Evolutionary conservation across 2,797 vertebrate species (phyloP), one percentile per base, ranked within the genome.

Genomic region (Sebastolobus alascanus): DNA sequence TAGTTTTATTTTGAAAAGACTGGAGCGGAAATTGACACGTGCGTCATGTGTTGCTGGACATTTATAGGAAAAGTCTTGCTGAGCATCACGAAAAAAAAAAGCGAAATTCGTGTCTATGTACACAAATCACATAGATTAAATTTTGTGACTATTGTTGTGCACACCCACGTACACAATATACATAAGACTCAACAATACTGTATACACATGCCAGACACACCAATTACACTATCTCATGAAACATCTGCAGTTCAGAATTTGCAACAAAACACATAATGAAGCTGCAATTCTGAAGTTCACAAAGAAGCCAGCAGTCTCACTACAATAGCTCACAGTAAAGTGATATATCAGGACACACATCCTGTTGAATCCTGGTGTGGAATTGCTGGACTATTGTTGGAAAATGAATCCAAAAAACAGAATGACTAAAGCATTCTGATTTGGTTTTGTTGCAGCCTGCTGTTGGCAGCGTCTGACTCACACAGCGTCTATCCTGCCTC

Each of bases 371-470:
- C 22, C 25, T 52, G 60, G 2, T 38, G 27, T 43, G 12, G 33
- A 69, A 12, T 35, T 38, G 38, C 52, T 55, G 10, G n/a, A 67
- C 13, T 29, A 33, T 22, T 50, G 20, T 33, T 11, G 43, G 22
- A 40, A 79, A 40, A 43, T 27, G 16, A 75, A 55, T 68, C 50
- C 50, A 70, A 40, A 66, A 37, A 50, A 73, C 8, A 38, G 25
- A 64, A 79, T 25, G 13, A 56, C 8, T n/a, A 64, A 71, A 65
- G 46, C 77, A 59, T 72, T 25, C 43, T 35, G 65, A 63, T 78
- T 55, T 75, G 73, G 69, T 71, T 77, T 64, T 73, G 27, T 59
- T 61, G 56, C 68, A 20, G 25, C 59, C 68, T 68, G 68, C 68
- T 79, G 58, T 35, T 74, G 29, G 40, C 40, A 60, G 35, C 5